Conservation (phyloP, 2,113 vertebrate genomes). For the Equus przewalskii region DNA sequence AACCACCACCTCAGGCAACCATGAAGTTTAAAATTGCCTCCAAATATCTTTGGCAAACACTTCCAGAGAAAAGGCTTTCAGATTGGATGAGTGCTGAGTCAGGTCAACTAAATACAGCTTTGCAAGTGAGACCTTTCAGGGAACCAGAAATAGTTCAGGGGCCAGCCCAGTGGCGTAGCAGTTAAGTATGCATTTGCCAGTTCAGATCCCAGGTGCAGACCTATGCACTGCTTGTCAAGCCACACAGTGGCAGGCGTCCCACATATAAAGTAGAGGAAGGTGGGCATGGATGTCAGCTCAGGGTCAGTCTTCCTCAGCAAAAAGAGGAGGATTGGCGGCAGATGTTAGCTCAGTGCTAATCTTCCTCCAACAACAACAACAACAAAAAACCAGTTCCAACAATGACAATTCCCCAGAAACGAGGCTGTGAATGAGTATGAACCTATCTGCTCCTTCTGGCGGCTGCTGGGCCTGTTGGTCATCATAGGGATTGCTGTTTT, state of each 20-base stretch:
- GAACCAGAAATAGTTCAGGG: too few relatives aligned
- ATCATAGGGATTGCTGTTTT: not conserved
- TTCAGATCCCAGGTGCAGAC: too few relatives aligned
- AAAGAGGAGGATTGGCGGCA: too few relatives aligned
- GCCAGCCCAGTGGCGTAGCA: too few relatives aligned
- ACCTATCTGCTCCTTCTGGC: not conserved
- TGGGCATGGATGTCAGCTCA: too few relatives aligned
- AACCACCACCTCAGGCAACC: not conserved
- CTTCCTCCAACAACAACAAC: too few relatives aligned
- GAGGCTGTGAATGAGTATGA: not conserved
- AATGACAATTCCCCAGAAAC: not conserved
- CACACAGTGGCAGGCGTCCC: too few relatives aligned
- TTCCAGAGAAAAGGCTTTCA: not conserved
- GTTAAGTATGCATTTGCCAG: too few relatives aligned
- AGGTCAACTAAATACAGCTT: not conserved
- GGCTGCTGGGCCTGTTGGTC: not conserved
- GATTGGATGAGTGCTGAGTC: not conserved
- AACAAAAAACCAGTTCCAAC: not conserved
- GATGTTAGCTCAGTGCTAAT: too few relatives aligned
- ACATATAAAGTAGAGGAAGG: too few relatives aligned
- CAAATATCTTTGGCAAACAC: not conserved
- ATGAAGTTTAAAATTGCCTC: not conserved
- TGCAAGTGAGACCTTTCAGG: not conserved
- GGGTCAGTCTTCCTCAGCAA: too few relatives aligned
- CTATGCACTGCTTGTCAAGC: too few relatives aligned